A percentile compares a stretch with the other conserved stretches of the same genome.
phyloP scores from a whole-genome alignment of 1,140 invertebrate genomes.

The Listronotus oregonensis region DNA sequence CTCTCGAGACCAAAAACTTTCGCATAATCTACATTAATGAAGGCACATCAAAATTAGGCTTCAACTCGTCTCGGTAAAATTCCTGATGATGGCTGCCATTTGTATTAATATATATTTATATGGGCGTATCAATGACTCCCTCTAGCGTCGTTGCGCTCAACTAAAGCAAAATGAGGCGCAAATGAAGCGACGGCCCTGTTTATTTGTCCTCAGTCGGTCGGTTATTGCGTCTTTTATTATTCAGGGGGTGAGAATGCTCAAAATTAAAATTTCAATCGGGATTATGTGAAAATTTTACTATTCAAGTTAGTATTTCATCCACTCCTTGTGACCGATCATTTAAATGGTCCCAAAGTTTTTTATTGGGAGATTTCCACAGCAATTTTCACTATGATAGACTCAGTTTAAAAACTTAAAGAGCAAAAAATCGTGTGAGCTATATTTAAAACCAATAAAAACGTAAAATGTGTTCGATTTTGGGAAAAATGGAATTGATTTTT shows the following conservation, averaged over 20 bases:
- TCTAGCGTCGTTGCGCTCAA: slow-evolving; percentile 33
- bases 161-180: slow-evolving; percentile 38
- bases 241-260: slow-evolving; percentile 24
- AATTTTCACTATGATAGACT: no score
- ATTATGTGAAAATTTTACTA: not conserved
- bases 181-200: slow-evolving; percentile 35
- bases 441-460: no score
- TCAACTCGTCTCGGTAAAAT: slow-evolving; percentile 30
- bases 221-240: slow-evolving; percentile 37
- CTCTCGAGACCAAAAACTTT: slow-evolving; percentile 35
- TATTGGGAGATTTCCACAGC: no score
- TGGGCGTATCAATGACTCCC: slow-evolving; percentile 42
- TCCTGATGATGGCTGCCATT: slow-evolving; percentile 36
- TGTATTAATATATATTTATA: slow-evolving; percentile 44
- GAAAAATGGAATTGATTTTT: no score
- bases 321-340: no score
- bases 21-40: slow-evolving; percentile 39
- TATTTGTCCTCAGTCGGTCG: slow-evolving; percentile 34
- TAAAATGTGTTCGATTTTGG: no score
- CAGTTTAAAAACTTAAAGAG: no score
- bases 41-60: slow-evolving; percentile 38
- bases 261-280: slow-evolving; percentile 31
- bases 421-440: no score
- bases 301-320: no score
- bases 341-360: no score